Evolutionary conservation across 2,888 invertebrate genomes (phyloP), one percentile per base, ranked within the genome.

Genomic region (Eueremaeus valkanovi): DNA sequence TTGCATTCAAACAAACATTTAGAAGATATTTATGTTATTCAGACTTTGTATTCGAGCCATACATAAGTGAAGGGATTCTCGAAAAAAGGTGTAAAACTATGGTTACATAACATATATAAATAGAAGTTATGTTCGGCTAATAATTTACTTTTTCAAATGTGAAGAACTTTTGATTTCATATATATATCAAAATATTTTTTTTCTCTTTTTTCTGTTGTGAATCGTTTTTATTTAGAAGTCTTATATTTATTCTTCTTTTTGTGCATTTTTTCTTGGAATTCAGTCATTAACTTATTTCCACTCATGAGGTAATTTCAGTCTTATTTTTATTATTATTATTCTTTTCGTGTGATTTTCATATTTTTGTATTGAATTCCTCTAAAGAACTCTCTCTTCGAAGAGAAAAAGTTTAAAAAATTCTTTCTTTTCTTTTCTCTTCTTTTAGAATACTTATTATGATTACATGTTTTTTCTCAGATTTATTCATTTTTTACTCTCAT

Each of bases 401-500:
- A 16, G 45, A 45, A 45, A 13, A n/a, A n/a, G n/a, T n/a, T n/a
- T n/a, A n/a, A n/a, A n/a, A n/a, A n/a, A n/a, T 11, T 45, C 16
- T 45, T 6, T 16, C 6, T 16, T 45, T 3, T 45, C 18, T 16
- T 45, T 58, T 29, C 18, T 58, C 29, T 58, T 58, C 13, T 13
- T 29, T 58, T 5, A 58, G 29, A 58, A 58, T 58, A 58, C 29
- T 31, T 58, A 58, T 58, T 58, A 55, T 55, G 24, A 58, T 58
- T 58, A 58, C 29, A 58, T 31, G 29, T 18, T 31, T 58, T 58
- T 58, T 1, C 45, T 31, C 1, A 58, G 21, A 58, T 58, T 58
- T 58, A 58, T 58, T 58, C 58, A 58, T 16, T 31, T 58, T 58
- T 58, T 58, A 24, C 55, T 13, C 18, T 58, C 58, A 58, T 58